Percentiles rank a stretch among this genome's conserved stretches.
These are phyloP conservation scores for Ypsolopha sequella DNA, from an alignment of 2,888 invertebrate species.

Conservation along the genomic window DNA sequence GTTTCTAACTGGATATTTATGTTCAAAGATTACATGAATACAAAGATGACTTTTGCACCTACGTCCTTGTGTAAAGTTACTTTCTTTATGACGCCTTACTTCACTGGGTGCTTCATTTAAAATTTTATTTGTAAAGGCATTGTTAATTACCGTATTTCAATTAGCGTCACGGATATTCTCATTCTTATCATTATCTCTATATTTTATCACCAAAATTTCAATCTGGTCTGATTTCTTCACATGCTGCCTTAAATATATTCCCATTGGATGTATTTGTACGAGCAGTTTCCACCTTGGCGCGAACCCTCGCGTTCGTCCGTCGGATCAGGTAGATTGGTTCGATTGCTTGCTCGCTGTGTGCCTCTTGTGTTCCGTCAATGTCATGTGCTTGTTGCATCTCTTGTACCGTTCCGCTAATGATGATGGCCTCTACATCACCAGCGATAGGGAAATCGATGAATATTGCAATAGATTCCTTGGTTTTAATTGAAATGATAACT, in stretches of 20 bases:
- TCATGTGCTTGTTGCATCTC: constrained; percentile 75
- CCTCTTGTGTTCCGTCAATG: constrained; percentile 75
- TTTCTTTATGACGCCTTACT: constrained; percentile 51
- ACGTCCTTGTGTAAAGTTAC: constrained; percentile 59
- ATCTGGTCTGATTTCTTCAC: constrained; percentile 57
- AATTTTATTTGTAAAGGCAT: constrained; percentile 6
- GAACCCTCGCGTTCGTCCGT: constrained; percentile 75
- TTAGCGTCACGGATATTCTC: constrained; percentile 11
- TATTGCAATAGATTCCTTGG: constrained; percentile 38
- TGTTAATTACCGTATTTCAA: constrained; percentile 3
- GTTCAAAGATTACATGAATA: constrained; percentile 56
- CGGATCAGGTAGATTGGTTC: constrained; percentile 86
- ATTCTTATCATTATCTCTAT: constrained; percentile 6
- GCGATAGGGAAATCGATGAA: constrained; percentile 46
- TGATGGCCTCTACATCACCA: constrained; percentile 20
- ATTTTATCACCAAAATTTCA: not conserved
- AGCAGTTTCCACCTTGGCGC: constrained; percentile 66
- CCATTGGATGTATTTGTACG: constrained; percentile 34
- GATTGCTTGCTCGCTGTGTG: constrained; percentile 77
- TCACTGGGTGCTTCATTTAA: constrained; percentile 50
- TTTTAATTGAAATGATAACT: constrained; percentile 21
- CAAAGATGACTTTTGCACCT: constrained; percentile 56
- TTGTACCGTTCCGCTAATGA: constrained; percentile 46
- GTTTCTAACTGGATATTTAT: constrained; percentile 39
- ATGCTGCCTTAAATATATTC: constrained; percentile 56